These are phyloP conservation scores for Melanostigma gelatinosum DNA, from an alignment of 2,113 vertebrate species.

Conservation along the genomic window DNA sequence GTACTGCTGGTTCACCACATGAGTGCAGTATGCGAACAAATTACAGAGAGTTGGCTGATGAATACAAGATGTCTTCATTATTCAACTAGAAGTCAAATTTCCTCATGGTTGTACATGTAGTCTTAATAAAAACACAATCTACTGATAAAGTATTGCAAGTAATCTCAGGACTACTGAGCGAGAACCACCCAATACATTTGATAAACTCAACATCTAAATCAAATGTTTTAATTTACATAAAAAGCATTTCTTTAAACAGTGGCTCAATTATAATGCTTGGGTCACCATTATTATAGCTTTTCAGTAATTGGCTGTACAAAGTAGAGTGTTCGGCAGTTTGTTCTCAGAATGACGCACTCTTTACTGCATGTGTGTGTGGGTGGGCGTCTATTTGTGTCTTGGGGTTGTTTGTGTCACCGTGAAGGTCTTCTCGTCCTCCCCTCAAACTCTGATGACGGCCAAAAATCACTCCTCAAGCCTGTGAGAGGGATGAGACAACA, in stretches of 20 bases:
- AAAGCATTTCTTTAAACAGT: neutral
- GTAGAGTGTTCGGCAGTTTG: constrained; percentile 29
- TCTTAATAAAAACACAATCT: neutral
- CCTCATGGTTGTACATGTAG: neutral
- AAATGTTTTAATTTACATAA: neutral
- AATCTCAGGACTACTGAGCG: neutral
- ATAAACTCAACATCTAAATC: neutral
- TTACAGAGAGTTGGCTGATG: neutral
- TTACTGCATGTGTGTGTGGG: constrained; percentile 29
- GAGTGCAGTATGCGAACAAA: constrained; percentile 57
- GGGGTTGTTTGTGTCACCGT: constrained; percentile 48
- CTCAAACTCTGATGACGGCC: constrained; percentile 48
- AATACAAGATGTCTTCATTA: constrained; percentile 41
- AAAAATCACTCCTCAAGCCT: constrained; percentile 35
- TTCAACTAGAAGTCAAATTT: neutral
- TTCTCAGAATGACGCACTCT: constrained; percentile 30
- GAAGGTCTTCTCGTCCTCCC: constrained; percentile 64
- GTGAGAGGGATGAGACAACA: constrained; percentile 28
- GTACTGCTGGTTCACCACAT: constrained; percentile 24
- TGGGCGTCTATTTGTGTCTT: constrained; percentile 57
- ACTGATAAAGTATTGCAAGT: neutral
- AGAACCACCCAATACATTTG: neutral
- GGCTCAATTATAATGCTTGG: neutral
- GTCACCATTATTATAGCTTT: neutral
- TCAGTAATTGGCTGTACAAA: neutral